Evolutionary conservation across 2,113 vertebrate genomes (phyloP).

Genomic region (Dendropsophus ebraccatus): DNA sequence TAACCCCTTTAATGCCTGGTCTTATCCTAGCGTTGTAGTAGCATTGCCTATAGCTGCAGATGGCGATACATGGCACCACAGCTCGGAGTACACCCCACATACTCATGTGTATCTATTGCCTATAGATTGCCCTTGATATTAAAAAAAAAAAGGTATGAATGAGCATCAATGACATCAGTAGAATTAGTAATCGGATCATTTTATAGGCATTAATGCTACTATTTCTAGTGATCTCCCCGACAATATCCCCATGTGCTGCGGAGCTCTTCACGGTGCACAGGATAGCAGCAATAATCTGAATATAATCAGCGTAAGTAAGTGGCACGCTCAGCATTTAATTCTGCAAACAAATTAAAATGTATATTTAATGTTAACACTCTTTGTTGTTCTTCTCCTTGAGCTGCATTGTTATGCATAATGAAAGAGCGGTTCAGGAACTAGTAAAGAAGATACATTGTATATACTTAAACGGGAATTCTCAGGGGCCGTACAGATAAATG

Average conservation of each 20-base stretch:
- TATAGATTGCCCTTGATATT: background rate
- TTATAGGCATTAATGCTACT: background rate
- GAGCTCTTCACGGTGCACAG: background rate
- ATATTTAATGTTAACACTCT: slow-evolving; percentile 24
- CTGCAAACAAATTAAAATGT: slow-evolving; percentile 6
- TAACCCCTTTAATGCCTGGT: too few species aligned
- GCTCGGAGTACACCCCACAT: background rate
- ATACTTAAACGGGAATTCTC: background rate
- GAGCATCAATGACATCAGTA: too few species aligned
- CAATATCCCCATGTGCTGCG: background rate
- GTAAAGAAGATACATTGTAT: background rate
- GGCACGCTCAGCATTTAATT: background rate
- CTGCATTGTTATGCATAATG: slow-evolving; percentile 19
- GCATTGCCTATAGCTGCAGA: too few species aligned
- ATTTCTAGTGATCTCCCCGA: background rate
- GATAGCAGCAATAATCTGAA: background rate
- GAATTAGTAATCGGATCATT: background rate
- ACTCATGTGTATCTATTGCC: background rate
- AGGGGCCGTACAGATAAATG: background rate
- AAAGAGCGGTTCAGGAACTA: background rate
- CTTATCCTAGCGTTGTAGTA: too few species aligned
- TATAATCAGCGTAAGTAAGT: slow-evolving; percentile 6
- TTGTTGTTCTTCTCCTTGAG: background rate
- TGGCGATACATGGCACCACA: too few species aligned
- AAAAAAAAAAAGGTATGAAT: background rate